Evolutionary conservation across 1,140 invertebrate species (phyloP).

Genomic region (Meloidogyne exigua): DNA sequence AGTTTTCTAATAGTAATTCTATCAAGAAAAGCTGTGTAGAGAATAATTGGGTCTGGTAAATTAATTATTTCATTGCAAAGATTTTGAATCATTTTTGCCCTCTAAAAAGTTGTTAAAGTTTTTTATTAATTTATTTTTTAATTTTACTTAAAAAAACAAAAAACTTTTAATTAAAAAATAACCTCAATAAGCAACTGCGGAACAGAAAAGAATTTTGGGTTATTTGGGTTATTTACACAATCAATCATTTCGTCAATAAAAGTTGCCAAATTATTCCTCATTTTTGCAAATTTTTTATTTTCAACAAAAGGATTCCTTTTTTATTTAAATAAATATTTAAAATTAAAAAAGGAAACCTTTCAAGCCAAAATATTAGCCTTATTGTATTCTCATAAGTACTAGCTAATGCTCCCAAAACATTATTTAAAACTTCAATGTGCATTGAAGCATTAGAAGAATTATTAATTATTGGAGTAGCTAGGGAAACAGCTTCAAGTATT

Average conservation of each 20-base stretch:
- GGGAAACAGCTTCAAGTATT: conserved; percentile 37
- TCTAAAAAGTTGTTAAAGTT: too few species aligned
- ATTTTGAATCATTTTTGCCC: conserved; percentile 31
- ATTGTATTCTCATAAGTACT: conserved; percentile 39
- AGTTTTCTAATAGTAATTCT: conserved; percentile 35
- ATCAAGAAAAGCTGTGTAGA: conserved; percentile 47
- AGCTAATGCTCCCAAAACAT: conserved; percentile 37
- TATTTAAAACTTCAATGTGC: conserved; percentile 44
- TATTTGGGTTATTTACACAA: conserved; percentile 47
- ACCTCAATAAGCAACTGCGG: conserved; percentile 47
- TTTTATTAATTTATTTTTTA: too few species aligned
- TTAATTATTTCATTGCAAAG: conserved; percentile 37
- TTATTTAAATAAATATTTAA: not conserved
- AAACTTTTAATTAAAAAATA: conserved; percentile 14
- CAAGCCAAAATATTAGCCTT: conserved; percentile 49
- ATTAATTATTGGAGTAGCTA: conserved; percentile 46
- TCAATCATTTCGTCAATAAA: conserved; percentile 42
- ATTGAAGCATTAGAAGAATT: conserved; percentile 29
- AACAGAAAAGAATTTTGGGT: conserved; percentile 47
- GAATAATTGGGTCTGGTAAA: conserved; percentile 32
- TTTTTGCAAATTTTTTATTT: conserved; percentile 17
- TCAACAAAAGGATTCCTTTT: conserved; percentile 16
- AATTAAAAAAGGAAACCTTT: conserved; percentile 26
- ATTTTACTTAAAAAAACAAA: too few species aligned
- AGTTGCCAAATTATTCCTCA: conserved; percentile 7